These are phyloP conservation scores for Eupithecia dodoneata DNA, from an alignment of 2,888 invertebrate species.

Conservation along the genomic window DNA sequence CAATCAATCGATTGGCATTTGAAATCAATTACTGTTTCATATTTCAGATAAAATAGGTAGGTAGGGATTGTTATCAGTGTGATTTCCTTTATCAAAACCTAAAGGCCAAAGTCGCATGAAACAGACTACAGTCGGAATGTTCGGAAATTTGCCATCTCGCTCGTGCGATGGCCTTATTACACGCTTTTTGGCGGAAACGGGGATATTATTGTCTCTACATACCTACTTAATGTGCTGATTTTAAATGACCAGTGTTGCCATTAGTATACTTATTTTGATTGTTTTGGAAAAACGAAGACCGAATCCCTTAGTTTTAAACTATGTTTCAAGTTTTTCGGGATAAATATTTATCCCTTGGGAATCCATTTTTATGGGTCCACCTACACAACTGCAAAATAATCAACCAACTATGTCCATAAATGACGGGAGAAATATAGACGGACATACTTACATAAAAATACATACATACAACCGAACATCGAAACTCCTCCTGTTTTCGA, in stretches of 20 bases:
- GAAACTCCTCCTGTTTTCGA: too few relatives aligned
- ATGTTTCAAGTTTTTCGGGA: too few relatives aligned
- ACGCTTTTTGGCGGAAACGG: constrained; percentile 35
- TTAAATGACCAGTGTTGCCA: constrained; percentile 25
- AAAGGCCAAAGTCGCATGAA: constrained; percentile 57
- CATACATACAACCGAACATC: too few relatives aligned
- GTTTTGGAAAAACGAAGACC: not conserved
- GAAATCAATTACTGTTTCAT: constrained; percentile 9
- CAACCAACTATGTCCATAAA: too few relatives aligned
- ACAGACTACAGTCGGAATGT: constrained; percentile 24
- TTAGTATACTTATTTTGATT: not conserved
- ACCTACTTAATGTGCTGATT: constrained; percentile 17
- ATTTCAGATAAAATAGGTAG: not conserved
- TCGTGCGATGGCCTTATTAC: constrained; percentile 31
- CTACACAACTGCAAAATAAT: too few relatives aligned
- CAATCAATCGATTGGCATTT: constrained; percentile 18
- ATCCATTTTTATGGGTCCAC: too few relatives aligned
- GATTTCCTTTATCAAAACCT: constrained; percentile 26
- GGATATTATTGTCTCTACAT: constrained; percentile 22
- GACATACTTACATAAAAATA: too few relatives aligned
- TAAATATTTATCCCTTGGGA: too few relatives aligned
- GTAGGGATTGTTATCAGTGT: constrained; percentile 14
- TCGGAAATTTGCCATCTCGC: constrained; percentile 17
- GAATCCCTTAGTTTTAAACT: too few relatives aligned
- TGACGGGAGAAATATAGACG: too few relatives aligned